Conservation (phyloP, 2,113 vertebrate genomes). For the Cryptomyrus ogoouensis region DNA sequence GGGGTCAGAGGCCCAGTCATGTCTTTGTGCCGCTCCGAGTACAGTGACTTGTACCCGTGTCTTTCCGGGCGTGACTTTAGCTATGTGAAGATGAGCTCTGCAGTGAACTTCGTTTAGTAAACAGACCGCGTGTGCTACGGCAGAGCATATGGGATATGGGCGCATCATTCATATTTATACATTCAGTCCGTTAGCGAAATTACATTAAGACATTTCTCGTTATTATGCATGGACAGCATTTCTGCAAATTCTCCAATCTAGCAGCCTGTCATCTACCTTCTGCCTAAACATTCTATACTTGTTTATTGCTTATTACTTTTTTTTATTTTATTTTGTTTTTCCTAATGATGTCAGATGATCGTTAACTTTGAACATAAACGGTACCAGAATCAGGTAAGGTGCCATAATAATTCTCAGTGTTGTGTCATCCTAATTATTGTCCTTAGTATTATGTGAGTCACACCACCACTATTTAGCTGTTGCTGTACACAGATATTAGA, state of each 20-base stretch:
- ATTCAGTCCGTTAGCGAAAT: background rate
- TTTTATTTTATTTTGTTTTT: background rate
- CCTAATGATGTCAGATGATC: background rate
- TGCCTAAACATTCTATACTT: background rate
- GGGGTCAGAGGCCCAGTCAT: background rate
- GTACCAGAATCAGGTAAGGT: background rate
- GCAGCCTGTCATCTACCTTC: background rate
- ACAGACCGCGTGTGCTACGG: background rate
- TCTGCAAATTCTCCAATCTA: background rate
- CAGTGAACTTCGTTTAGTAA: background rate
- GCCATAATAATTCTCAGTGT: background rate
- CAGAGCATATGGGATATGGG: background rate
- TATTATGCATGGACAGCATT: background rate
- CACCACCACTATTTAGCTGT: background rate
- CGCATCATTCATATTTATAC: background rate
- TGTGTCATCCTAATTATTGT: background rate
- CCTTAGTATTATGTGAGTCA: background rate
- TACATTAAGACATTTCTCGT: background rate
- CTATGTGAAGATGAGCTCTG: background rate
- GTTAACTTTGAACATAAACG: background rate
- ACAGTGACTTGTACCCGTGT: background rate
- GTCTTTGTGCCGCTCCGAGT: background rate
- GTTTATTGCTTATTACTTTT: background rate
- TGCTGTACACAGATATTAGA: background rate
- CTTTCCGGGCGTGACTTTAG: background rate